A percentile compares a stretch with the other conserved stretches of the same genome.
Evolutionary conservation across 2,113 vertebrate species (phyloP).

Genomic region (Bubo bubo): DNA sequence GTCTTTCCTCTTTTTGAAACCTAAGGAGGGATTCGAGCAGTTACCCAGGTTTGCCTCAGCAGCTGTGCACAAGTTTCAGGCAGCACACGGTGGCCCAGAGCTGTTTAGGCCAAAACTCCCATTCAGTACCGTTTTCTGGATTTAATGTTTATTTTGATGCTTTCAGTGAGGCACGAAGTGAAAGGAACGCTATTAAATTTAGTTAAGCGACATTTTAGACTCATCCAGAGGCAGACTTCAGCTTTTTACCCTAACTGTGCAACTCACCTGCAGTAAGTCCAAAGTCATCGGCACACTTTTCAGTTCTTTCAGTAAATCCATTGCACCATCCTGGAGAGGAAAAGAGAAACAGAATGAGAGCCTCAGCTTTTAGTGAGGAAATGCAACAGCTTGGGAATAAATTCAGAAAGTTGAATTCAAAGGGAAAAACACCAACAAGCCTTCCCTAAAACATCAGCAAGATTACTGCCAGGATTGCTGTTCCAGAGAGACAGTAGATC

Average conservation of each 20-base stretch:
- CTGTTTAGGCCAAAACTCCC: neutral
- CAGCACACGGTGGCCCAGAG: neutral
- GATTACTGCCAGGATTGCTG: neutral
- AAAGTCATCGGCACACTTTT: slow-evolving; percentile 90
- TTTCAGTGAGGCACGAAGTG: neutral
- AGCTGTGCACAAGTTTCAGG: neutral
- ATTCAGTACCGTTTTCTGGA: neutral
- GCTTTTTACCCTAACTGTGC: neutral
- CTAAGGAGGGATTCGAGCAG: neutral
- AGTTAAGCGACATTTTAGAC: neutral
- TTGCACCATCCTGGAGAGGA: slow-evolving; percentile 85
- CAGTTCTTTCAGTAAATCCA: slow-evolving; percentile 90
- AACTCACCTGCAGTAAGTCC: slow-evolving; percentile 89
- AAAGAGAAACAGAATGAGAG: neutral
- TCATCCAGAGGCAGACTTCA: neutral
- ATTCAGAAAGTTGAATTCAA: neutral
- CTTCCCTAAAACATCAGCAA: neutral
- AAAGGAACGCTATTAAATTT: neutral
- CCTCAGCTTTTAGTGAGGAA: neutral
- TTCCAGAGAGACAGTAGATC: neutral
- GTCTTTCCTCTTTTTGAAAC: neutral
- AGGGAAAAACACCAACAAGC: neutral
- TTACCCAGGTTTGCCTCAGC: neutral
- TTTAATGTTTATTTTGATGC: neutral
- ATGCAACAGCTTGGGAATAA: neutral